These are phyloP conservation scores for Ataeniobius toweri DNA, from an alignment of 2,797 vertebrate genomes.

Conservation along the genomic window DNA sequence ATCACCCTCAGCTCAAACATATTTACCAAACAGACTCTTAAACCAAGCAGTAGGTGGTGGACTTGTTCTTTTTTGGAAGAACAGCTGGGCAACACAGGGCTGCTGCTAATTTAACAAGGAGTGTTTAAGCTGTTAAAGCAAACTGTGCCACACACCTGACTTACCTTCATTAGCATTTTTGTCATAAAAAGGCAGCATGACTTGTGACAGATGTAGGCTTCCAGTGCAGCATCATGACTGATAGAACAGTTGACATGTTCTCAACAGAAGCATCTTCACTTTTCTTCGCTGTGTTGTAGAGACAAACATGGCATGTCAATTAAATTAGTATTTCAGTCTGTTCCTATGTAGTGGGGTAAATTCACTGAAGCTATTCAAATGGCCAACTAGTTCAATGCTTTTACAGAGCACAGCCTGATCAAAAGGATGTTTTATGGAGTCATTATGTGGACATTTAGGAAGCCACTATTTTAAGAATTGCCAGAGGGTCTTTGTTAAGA, in stretches of 20 bases:
- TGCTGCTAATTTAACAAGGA: slow-evolving; percentile 18
- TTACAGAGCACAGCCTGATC: slow-evolving; percentile 26
- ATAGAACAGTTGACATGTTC: slow-evolving; percentile 42
- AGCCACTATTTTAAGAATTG: slow-evolving; percentile 26
- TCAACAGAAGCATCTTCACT: slow-evolving; percentile 38
- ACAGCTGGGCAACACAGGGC: background rate
- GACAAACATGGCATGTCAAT: slow-evolving; percentile 50
- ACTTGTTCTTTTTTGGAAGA: background rate
- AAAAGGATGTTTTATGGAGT: slow-evolving; percentile 34
- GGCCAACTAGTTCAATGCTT: slow-evolving; percentile 22
- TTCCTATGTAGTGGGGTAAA: slow-evolving; percentile 23
- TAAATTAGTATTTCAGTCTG: slow-evolving; percentile 42
- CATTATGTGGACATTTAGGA: slow-evolving; percentile 37
- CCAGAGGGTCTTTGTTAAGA: slow-evolving; percentile 37
- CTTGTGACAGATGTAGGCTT: slow-evolving; percentile 46
- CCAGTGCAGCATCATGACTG: slow-evolving; percentile 33
- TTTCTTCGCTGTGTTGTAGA: slow-evolving; percentile 31
- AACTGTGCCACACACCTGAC: slow-evolving; percentile 52
- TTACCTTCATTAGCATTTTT: slow-evolving; percentile 52
- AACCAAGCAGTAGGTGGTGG: background rate
- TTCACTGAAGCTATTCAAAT: slow-evolving; percentile 51
- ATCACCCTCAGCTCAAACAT: background rate
- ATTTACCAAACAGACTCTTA: background rate
- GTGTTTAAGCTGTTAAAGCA: slow-evolving; percentile 27
- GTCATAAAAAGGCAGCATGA: slow-evolving; percentile 29